phyloP scores from a whole-genome alignment of 2,888 invertebrate species.

The Gymnosoma rotundatum region DNA sequence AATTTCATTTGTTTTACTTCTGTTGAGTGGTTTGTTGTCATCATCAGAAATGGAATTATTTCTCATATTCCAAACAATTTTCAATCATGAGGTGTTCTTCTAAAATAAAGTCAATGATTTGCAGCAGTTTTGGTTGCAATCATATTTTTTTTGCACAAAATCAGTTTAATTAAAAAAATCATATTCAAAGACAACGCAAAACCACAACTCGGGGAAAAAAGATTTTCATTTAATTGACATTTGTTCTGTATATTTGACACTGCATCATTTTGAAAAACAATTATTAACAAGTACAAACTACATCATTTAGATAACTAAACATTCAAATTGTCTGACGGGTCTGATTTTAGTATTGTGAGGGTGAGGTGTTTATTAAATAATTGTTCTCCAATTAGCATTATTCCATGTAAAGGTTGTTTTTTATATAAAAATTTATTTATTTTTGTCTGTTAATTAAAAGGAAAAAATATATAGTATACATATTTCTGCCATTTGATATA shows the following conservation, averaged over 20 bases:
- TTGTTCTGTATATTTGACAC: constrained; percentile 63
- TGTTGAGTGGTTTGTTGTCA: not conserved
- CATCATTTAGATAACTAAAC: constrained; percentile 6
- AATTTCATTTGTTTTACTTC: constrained; percentile 22
- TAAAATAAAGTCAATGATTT: not conserved
- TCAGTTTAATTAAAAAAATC: constrained; percentile 67
- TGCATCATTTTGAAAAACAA: constrained; percentile 30
- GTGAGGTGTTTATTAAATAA: not conserved
- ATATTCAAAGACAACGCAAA: constrained; percentile 37
- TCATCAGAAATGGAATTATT: constrained; percentile 3
- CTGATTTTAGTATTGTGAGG: no score
- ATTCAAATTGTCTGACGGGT: constrained; percentile 5
- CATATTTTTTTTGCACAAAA: constrained; percentile 5
- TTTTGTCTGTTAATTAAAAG: no score
- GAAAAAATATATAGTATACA: no score
- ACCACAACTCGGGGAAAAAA: constrained; percentile 22
- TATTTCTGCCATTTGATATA: no score
- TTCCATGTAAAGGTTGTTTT: no score
- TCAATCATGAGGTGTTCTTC: not conserved
- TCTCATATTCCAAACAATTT: constrained; percentile 17
- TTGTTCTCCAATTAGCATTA: no score
- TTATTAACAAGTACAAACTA: constrained; percentile 1
- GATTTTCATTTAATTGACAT: constrained; percentile 64
- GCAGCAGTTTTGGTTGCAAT: constrained; percentile 19
- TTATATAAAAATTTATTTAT: no score